These are phyloP conservation scores for Rhabdornis inornatus DNA, from an alignment of 2,113 vertebrate species.

Conservation along the genomic window DNA sequence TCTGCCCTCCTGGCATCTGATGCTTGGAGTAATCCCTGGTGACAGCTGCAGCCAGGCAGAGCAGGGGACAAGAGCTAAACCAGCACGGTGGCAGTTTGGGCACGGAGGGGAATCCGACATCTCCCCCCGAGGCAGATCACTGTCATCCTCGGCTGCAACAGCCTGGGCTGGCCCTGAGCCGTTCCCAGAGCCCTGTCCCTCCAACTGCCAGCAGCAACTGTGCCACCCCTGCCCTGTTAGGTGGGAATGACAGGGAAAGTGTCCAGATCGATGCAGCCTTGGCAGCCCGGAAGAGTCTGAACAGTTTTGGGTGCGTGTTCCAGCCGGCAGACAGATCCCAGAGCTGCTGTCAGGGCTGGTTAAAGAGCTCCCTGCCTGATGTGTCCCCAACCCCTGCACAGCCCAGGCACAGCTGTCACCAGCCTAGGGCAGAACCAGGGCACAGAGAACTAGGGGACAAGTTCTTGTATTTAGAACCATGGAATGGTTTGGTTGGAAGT, in stretches of 20 bases:
- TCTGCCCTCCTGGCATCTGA: neutral
- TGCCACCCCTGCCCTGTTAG: neutral
- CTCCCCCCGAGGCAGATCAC: neutral
- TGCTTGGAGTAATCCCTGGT: neutral
- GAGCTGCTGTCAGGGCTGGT: neutral
- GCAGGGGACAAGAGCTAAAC: neutral
- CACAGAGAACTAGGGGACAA: neutral
- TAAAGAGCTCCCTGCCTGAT: neutral
- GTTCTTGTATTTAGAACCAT: neutral
- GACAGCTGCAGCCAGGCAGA: neutral
- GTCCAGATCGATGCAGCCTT: neutral
- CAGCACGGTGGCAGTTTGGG: neutral
- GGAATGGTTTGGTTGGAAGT: neutral
- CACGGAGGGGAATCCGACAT: neutral
- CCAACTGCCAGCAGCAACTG: neutral
- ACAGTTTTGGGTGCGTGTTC: rapidly evolving
- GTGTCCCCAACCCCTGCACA: neutral
- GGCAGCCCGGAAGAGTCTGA: neutral
- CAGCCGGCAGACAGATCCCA: neutral
- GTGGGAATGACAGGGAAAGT: neutral
- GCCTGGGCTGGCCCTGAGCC: neutral
- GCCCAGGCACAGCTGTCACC: neutral
- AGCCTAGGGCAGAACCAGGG: neutral
- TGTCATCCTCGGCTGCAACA: neutral
- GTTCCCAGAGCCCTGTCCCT: neutral